Conservation (phyloP, 2,113 vertebrate species). For the Bagarius yarrelli region DNA sequence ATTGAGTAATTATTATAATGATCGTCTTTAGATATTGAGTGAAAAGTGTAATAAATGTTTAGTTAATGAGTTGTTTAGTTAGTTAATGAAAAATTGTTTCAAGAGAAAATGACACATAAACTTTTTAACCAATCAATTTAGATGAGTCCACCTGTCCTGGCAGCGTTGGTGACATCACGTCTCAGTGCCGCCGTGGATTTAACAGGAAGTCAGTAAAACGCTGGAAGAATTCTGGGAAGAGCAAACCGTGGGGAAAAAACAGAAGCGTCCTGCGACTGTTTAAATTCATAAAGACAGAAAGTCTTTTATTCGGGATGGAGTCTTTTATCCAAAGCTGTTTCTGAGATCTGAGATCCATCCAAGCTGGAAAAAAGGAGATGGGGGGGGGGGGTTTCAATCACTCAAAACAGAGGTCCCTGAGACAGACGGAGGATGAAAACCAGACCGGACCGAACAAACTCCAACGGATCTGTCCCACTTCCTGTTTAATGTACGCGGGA, state of each 20-base stretch:
- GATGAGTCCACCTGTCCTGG: too few relatives aligned
- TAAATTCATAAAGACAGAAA: constrained; percentile 55
- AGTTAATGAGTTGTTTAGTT: too few relatives aligned
- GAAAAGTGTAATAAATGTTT: too few relatives aligned
- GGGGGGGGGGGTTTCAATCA: constrained; percentile 34
- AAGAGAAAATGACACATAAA: too few relatives aligned
- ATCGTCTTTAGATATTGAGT: too few relatives aligned
- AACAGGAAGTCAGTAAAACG: constrained; percentile 49
- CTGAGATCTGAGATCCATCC: constrained; percentile 45
- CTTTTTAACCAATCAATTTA: neutral
- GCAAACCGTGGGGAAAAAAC: constrained; percentile 2
- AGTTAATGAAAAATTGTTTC: too few relatives aligned
- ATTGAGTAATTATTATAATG: too few relatives aligned
- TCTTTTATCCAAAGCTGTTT: constrained; percentile 53
- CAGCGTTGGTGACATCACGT: neutral
- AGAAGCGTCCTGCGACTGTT: constrained; percentile 38
- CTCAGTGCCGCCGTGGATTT: constrained; percentile 29
- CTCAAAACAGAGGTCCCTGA: constrained; percentile 53
- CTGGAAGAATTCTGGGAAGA: constrained; percentile 31
- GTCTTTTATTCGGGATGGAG: constrained; percentile 33
- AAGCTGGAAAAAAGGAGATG: neutral
- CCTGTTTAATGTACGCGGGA: constrained; percentile 52
- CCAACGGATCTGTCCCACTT: constrained; percentile 47
- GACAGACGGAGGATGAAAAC: constrained; percentile 48
- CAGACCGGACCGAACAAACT: constrained; percentile 28